Evolutionary conservation across 2,797 vertebrate species (phyloP).

Genomic region (Xiphophorus birchmanni): DNA sequence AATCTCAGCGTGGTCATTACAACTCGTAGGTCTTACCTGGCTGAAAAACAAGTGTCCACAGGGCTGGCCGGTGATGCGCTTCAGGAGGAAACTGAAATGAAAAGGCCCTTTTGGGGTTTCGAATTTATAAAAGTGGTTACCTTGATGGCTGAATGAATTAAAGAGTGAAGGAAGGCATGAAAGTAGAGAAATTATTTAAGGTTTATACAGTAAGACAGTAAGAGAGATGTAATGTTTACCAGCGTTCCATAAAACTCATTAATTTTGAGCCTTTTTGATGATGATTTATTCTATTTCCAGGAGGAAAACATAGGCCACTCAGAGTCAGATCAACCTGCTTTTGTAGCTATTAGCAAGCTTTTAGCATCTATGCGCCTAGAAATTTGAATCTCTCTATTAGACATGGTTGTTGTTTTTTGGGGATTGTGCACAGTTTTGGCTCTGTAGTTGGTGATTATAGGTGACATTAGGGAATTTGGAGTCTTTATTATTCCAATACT

Average conservation of each 20-base stretch:
- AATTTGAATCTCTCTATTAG: neutral
- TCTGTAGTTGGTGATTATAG: neutral
- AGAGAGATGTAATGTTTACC: neutral
- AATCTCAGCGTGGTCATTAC: constrained; percentile 57
- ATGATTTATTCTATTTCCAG: neutral
- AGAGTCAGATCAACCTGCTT: neutral
- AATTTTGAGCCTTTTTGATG: neutral
- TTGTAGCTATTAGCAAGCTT: neutral
- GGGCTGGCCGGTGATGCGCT: constrained; percentile 11
- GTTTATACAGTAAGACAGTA: neutral
- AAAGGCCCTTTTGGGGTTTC: neutral
- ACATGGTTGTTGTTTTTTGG: neutral
- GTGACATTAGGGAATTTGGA: neutral
- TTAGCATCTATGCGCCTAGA: neutral
- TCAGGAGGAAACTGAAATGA: neutral
- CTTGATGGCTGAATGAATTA: neutral
- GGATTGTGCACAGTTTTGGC: neutral
- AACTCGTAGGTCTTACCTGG: constrained; percentile 53
- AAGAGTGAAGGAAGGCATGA: neutral
- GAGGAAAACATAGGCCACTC: neutral
- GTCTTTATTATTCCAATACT: neutral
- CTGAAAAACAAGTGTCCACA: constrained; percentile 32
- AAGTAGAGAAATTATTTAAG: neutral
- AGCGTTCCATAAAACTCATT: neutral
- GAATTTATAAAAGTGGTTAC: neutral